Evolutionary conservation across 1,140 invertebrate species (phyloP).

Genomic region (Macrobrachium nipponense): DNA sequence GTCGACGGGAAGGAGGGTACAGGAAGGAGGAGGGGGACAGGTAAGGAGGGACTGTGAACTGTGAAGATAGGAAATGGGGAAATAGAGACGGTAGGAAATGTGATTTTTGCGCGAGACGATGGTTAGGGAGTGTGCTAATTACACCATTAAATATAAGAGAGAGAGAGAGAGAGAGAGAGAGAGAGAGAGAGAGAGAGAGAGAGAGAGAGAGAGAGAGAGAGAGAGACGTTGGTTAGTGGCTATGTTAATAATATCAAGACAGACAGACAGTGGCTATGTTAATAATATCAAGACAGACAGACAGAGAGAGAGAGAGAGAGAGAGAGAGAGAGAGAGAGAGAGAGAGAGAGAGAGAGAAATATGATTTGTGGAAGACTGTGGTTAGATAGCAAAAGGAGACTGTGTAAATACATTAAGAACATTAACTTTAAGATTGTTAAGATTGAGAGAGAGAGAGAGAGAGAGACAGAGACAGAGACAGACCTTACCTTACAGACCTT

Average conservation of each 20-base stretch:
- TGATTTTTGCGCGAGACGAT: neutral
- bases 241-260: neutral
- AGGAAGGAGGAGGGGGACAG: neutral
- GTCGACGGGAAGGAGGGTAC: too few species aligned
- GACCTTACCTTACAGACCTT: too few species aligned
- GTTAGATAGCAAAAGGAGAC: neutral
- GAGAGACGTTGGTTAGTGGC: neutral
- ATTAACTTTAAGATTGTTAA: neutral
- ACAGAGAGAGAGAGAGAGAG: too few species aligned
- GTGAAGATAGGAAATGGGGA: neutral
- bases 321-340: neutral
- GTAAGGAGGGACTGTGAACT: neutral
- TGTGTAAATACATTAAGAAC: neutral
- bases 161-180: slow-evolving; percentile 9
- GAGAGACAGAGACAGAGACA: neutral
- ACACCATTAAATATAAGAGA: too few species aligned
- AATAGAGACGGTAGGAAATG: neutral
- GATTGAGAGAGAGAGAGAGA: neutral
- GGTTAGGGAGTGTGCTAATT: neutral
- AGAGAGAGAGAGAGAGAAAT: neutral
- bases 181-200: slow-evolving; percentile 3
- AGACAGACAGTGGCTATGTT: too few species aligned
- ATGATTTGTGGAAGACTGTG: neutral
- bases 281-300: too few species aligned
- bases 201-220: neutral